These are phyloP conservation scores for Odontomachus brunneus DNA, from an alignment of 1,140 invertebrate genomes.

Conservation along the genomic window DNA sequence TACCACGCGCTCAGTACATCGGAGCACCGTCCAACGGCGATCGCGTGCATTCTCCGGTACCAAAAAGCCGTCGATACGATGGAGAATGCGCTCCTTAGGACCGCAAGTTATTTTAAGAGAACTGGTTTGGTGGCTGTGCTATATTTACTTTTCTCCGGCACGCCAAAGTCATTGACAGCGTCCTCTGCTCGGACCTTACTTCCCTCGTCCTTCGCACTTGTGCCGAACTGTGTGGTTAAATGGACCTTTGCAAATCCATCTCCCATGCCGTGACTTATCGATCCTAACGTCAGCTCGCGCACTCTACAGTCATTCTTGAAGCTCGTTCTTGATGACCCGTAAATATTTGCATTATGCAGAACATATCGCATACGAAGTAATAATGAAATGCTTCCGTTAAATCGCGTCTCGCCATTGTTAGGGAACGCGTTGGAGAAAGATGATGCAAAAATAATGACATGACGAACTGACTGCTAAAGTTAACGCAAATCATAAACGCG, in stretches of 20 bases:
- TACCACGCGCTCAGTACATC: no score
- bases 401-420: no score
- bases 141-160: slow-evolving; percentile 80
- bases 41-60: slow-evolving; percentile 62
- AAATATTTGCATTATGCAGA: no score
- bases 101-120: slow-evolving; percentile 82
- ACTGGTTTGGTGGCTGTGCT: slow-evolving; percentile 80
- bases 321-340: no score
- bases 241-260: slow-evolving; percentile 11
- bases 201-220: slow-evolving; percentile 61
- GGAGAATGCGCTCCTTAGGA: slow-evolving; percentile 77
- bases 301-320: no score
- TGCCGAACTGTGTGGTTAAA: slow-evolving; percentile 1
- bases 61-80: slow-evolving; percentile 72
- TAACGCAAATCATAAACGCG: not conserved
- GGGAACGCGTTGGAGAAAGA: no score
- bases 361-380: no score
- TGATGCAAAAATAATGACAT: no score
- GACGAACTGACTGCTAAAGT: not conserved
- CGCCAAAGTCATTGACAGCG: slow-evolving; percentile 76
- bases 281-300: not conserved
- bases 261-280: not conserved
- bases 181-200: slow-evolving; percentile 57
- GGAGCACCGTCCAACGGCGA: slow-evolving; percentile 43
- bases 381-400: no score